Percentiles rank a stretch among this genome's conserved stretches.
Conservation (phyloP, 2,888 invertebrate genomes). For the Drosophila subsilvestris region DNA sequence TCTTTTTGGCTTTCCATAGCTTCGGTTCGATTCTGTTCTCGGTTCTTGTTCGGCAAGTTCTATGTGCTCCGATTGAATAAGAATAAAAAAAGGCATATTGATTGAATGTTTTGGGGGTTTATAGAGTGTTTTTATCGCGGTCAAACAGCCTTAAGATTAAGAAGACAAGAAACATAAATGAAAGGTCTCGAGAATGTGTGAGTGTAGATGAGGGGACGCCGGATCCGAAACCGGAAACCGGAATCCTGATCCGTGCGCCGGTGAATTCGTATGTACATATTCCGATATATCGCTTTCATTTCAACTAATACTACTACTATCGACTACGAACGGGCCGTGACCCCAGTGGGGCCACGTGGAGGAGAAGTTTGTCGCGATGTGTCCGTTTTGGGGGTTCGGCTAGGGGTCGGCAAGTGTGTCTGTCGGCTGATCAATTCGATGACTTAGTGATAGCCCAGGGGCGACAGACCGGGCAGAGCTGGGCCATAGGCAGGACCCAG, state of each 20-base stretch:
- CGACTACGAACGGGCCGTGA: slow-evolving; percentile 47
- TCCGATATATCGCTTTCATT: slow-evolving; percentile 69
- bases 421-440: slow-evolving; percentile 11
- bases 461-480: slow-evolving; percentile 51
- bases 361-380: slow-evolving; percentile 57
- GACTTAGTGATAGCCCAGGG: slow-evolving; percentile 70
- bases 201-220: slow-evolving; percentile 52
- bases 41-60: slow-evolving; percentile 29
- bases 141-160: slow-evolving; percentile 84
- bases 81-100: slow-evolving; percentile 22
- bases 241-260: slow-evolving; percentile 1
- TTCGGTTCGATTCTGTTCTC: slow-evolving; percentile 33
- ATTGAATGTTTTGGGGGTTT: slow-evolving; percentile 60
- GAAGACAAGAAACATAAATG: slow-evolving; percentile 74
- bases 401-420: slow-evolving; percentile 58
- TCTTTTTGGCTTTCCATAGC: slow-evolving; percentile 16
- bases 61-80: slow-evolving; percentile 25
- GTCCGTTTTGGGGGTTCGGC: slow-evolving; percentile 50
- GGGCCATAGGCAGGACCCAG: slow-evolving; percentile 49
- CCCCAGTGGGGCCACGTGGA: slow-evolving; percentile 30
- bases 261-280: slow-evolving; percentile 59
- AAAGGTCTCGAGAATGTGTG: slow-evolving; percentile 64
- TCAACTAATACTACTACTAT: slow-evolving; percentile 74
- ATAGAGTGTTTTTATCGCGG: slow-evolving; percentile 82
- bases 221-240: background rate